These are phyloP conservation scores for Trichechus manatus DNA, from an alignment of 2,113 vertebrate genomes.

Conservation along the genomic window DNA sequence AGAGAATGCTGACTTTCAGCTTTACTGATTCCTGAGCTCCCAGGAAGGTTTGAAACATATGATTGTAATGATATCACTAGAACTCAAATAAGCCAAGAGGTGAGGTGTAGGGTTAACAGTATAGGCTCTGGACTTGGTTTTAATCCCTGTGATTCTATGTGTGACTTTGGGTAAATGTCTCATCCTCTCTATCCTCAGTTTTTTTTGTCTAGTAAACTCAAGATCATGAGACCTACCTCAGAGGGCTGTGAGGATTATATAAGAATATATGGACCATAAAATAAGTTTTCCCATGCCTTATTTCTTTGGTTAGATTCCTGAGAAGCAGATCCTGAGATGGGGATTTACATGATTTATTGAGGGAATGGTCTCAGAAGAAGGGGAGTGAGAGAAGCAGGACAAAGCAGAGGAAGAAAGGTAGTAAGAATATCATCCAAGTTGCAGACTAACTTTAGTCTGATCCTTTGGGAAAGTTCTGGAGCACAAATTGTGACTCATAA, in stretches of 20 bases:
- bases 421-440: neutral
- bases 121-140: neutral
- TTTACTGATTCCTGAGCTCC: neutral
- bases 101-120: neutral
- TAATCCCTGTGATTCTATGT: neutral
- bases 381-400: neutral
- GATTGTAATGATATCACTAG: neutral
- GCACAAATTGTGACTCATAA: neutral
- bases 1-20: neutral
- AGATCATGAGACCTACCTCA: neutral
- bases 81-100: neutral
- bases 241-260: neutral
- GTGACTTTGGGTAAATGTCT: neutral
- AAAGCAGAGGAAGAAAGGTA: neutral
- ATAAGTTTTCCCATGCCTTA: neutral
- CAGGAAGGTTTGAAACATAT: neutral
- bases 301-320: neutral
- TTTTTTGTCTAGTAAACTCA: neutral
- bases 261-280: neutral
- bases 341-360: neutral
- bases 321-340: neutral
- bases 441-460: neutral
- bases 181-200: neutral
- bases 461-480: neutral
- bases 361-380: neutral